phyloP scores from a whole-genome alignment of 2,888 invertebrate species.

The Hololepta plana region DNA sequence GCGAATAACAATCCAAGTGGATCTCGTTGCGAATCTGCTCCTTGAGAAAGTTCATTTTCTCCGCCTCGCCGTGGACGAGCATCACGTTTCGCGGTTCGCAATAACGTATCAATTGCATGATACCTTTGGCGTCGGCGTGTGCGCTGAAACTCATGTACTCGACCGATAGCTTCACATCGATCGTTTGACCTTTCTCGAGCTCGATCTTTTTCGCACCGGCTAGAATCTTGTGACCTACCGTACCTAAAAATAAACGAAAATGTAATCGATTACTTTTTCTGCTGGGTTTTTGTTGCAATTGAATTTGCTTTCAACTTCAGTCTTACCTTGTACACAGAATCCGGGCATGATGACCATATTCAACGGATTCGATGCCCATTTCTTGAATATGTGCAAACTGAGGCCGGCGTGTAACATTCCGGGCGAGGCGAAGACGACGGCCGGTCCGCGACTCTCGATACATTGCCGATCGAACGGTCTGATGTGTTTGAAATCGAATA shows the following conservation, averaged over 20 bases:
- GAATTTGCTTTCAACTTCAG: too few species aligned
- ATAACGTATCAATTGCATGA: constrained; percentile 96
- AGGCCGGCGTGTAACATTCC: constrained; percentile 99
- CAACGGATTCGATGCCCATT: constrained; percentile 94
- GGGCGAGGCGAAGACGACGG: constrained; percentile 99
- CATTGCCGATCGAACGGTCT: constrained; percentile 90
- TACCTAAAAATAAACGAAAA: too few species aligned
- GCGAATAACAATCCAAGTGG: constrained; percentile 82
- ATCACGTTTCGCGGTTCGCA: constrained; percentile 95
- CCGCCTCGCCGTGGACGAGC: constrained; percentile 95
- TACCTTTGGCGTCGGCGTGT: constrained; percentile 95
- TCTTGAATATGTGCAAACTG: constrained; percentile 92
- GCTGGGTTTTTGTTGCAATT: too few species aligned
- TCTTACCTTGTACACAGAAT: constrained; percentile 98
- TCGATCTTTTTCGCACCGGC: constrained; percentile 89
- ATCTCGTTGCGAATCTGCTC: constrained; percentile 89
- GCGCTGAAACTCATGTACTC: constrained; percentile 99
- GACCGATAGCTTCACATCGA: constrained; percentile 89
- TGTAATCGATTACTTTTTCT: too few species aligned
- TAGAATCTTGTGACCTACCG: constrained; percentile 91
- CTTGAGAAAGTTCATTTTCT: constrained; percentile 95
- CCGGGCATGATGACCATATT: constrained; percentile 99
- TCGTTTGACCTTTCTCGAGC: constrained; percentile 83
- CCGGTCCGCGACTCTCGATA: constrained; percentile 91
- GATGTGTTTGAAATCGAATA: constrained; percentile 99